These are phyloP conservation scores for Aspidiotus destructor DNA, from an alignment of 2,888 invertebrate species.

Conservation along the genomic window DNA sequence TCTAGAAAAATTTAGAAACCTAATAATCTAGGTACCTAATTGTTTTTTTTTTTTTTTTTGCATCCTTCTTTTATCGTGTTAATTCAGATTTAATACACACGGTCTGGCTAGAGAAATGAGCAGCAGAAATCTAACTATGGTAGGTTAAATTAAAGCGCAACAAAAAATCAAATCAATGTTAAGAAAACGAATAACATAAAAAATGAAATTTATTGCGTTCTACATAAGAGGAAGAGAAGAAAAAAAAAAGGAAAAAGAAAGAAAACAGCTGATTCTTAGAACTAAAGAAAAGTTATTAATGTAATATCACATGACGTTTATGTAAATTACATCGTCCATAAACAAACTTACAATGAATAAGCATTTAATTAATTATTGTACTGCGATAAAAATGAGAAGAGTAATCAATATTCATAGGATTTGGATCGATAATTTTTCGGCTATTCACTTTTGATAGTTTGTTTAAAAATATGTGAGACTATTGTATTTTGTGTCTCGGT, in stretches of 20 bases:
- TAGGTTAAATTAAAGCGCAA: background rate
- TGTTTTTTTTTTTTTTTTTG: no score
- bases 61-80: no score
- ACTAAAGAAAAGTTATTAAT: constrained; percentile 27
- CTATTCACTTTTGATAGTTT: no score
- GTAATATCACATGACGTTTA: constrained; percentile 32
- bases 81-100: no score
- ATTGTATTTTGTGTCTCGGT: no score
- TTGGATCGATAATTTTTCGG: no score
- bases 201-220: constrained; percentile 31
- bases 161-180: constrained; percentile 3
- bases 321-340: constrained; percentile 30
- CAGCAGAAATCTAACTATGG: no score
- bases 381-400: background rate
- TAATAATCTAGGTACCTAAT: no score
- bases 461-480: no score
- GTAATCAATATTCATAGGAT: no score
- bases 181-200: constrained; percentile 25
- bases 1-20: no score
- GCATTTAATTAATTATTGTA: constrained; percentile 3
- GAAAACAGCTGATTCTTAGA: constrained; percentile 31
- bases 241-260: background rate
- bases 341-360: background rate
- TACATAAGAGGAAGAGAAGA: constrained; percentile 14
- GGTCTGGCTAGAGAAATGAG: no score